Evolutionary conservation across 2,797 vertebrate species (phyloP), one percentile per base, ranked within the genome.

Genomic region (Sebastiscus tertius): DNA sequence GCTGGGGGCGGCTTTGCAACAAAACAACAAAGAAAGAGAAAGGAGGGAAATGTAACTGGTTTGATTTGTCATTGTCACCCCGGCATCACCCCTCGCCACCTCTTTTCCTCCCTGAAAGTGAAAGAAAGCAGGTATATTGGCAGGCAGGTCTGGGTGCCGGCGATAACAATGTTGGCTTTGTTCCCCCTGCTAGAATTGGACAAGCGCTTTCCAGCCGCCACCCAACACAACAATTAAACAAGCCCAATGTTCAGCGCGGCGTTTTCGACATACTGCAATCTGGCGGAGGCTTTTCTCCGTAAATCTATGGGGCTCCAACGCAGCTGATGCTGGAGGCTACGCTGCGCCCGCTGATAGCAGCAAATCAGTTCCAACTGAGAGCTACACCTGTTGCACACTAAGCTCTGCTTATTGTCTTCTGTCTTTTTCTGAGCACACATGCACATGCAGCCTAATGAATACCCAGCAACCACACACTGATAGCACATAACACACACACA

Each of bases 111-210:
- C 61, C 77, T n/a, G 22, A 81, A 75, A 79, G 69, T 27, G 61
- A 85, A 71, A 76, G 78, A 89, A 84, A 90, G 88, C 87, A 93
- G 90, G 91, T 94, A 90, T 92, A 93, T 89, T 94, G 89, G 88
- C 90, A 84, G 72, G 84, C 80, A 49, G 78, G 88, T 75, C 93
- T 95, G 93, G 80, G 86, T 72, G 82, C 72, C 14, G 20, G 68
- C 22, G 92, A 95, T 94, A 95, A 95, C 93, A 88, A 91, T 84
- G 88, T 76, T 92, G 92, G 90, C 94, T 91, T 93, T 94, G 92
- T 93, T 92, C 88, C 91, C 89, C 81, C 2, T 24, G 36, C 83
- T 64, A 58, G 87, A 91, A 93, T 93, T 90, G 92, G 88, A 92
- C 87, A 80, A 87, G 80, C 66, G 58, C 86, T 89, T 65, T 80